Evolutionary conservation across 2,113 vertebrate genomes (phyloP), one percentile per base, ranked within the genome.

Genomic region (Todiramphus chloris): DNA sequence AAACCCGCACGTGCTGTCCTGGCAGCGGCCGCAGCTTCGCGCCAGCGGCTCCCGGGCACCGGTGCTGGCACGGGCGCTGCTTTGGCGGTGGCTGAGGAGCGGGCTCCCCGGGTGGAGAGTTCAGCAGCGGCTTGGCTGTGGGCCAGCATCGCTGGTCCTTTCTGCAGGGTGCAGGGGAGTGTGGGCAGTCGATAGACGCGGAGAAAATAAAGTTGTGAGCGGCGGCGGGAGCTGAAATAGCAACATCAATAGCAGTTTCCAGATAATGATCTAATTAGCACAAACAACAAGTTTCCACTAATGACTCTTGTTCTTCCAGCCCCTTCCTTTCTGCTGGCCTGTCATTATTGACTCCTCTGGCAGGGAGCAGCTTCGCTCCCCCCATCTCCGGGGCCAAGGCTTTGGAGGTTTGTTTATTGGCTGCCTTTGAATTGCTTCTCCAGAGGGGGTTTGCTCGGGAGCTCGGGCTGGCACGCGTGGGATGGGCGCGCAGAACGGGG

Each of bases 191-290:
- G 16, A 56, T 7, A 91, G 73, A 44, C 5, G 2, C 0, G 16
- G 86, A 13, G 72, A 31, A 69, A 94, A 83, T 67, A 39, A 83
- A 94, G 90, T 81, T 67, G 94, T 94, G 95, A 94, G 56, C 39
- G 43, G 81, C 87, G 76, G 68, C 91, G 53, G 94, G 96, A 89
- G 60, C 83, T 86, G 94, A 81, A 96, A 83, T 68, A 93, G 96
- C 76, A 94, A 60, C 94, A 90, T 96, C 94, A 77, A 92, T 88
- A 96, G 66, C 90, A 68, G 91, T 76, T 96, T 43, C 96, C 90
- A 94, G 96, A 94, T 95, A 97, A 96, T 93, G 92, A 94, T 93
- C 96, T 95, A 96, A 96, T 97, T 95, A 96, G 93, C 86, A 81
- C 90, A 90, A 93, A 94, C 94, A 91, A 91, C 63, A 86, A 92